Evolutionary conservation across 1,140 invertebrate genomes (phyloP), one percentile per base, ranked within the genome.

Genomic region (Ips nitidus): DNA sequence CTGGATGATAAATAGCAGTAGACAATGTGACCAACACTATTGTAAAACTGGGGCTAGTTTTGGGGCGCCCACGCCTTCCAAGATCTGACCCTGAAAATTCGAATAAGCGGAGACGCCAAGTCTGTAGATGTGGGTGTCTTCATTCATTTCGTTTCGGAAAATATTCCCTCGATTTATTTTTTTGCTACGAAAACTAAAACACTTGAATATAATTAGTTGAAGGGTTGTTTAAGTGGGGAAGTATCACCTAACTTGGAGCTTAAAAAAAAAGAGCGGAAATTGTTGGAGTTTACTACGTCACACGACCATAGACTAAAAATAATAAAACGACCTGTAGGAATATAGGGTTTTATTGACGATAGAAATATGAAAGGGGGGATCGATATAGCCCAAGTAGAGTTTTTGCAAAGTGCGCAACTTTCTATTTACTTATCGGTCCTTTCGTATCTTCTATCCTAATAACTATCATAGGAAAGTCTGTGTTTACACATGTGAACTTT

Each of bases 81-180:
- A 59, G 37, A 41, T 8, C 40, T 59, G 57, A 59, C 57, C 57
- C 57, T 59, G 57, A 59, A 59, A 59, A 59, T 59, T 8, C 57
- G 41, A 59, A 59, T 36, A 38, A 40, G 61, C 38, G 71, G 66
- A 57, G 71, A 58, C 71, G 59, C 50, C 50, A 47, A 64, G 71
- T 72, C 71, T 72, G 57, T 39, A 65, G 55, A 69, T 66, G 71
- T 72, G 71, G 71, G 71, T 72, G 71, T 62, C 56, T 66, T 55
- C 60, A 69, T 71, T 69, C 58, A 69, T 69, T 71, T 63, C n/a
- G n/a, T 50, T 52, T 22, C n/a, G 43, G 38, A 38, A 63, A 50
- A 8, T 63, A 63, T 63, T 59, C 57, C 42, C 22, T 22, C 22
- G 22, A 22, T 22, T 22, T 22, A 22, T 22, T 22, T 22, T 22